Percentiles rank a stretch among this genome's conserved stretches.
phyloP scores from a whole-genome alignment of 1,140 invertebrate genomes.

The Drosophila nigromelanica region DNA sequence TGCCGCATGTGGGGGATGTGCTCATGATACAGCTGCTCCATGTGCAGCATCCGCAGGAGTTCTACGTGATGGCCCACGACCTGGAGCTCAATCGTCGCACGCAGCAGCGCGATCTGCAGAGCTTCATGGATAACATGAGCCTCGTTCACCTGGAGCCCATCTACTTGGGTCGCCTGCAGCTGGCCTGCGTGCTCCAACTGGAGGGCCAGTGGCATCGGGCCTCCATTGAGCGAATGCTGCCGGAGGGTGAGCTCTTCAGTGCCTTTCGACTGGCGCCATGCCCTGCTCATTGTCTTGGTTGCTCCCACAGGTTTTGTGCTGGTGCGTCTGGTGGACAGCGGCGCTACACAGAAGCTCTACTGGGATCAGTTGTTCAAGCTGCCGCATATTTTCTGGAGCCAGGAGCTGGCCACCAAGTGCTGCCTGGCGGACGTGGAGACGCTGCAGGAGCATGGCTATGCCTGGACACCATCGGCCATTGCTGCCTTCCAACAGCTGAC shows the following conservation, averaged over 20 bases:
- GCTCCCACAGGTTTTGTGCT: conserved; percentile 41
- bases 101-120: conserved; percentile 12
- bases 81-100: background rate
- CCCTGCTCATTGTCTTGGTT: background rate
- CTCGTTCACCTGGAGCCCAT: conserved; percentile 43
- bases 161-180: conserved; percentile 47
- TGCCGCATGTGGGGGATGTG: conserved; percentile 8
- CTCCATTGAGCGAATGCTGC: conserved; percentile 49
- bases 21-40: conserved; percentile 56
- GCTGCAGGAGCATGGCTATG: conserved; percentile 48
- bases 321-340: conserved; percentile 67
- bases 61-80: conserved; percentile 54
- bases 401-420: conserved; percentile 55
- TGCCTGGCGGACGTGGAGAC: conserved; percentile 70
- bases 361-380: conserved; percentile 63
- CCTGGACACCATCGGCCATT: conserved; percentile 58
- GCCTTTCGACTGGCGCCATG: too few species aligned
- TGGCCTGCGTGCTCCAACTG: conserved; percentile 50
- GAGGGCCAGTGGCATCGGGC: conserved; percentile 63
- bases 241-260: conserved; percentile 35
- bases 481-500: conserved; percentile 50
- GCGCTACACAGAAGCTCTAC: conserved; percentile 29
- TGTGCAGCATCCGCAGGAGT: conserved; percentile 52
- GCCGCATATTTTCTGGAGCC: conserved; percentile 32
- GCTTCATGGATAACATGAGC: conserved; percentile 23